Evolutionary conservation across 23 tunicate species (phyloP), one percentile per base, ranked within the genome.

Genomic region (Phallusia fumigata): DNA sequence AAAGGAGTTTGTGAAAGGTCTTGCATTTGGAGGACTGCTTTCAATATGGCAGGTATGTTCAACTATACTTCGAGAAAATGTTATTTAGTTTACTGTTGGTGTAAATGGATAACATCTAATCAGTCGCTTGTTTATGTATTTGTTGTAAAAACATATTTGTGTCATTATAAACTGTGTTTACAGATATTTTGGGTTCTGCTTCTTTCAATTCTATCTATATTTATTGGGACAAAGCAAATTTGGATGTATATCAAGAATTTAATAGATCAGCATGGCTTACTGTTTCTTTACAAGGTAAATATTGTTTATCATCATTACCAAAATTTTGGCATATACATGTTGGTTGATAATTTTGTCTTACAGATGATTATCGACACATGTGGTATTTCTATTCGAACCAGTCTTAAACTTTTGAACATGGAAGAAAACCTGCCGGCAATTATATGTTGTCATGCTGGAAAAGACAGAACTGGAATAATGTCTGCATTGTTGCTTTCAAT

Each of bases 391-490:
- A 76, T 88, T 11, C 73, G 83, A 19, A 75, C 58, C 0, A 86
- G 73, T 32, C 51, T 88, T 18, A 51, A 83, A 32, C 24, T 78
- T 0, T 82, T 88, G 15, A 44, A 33, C 64, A 33, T 28, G 0
- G 40, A 31, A 19, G 91, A 81, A 30, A 88, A 58, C 18, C 18
- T 50, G 21, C 90, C 90, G 0, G 83, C 78, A 32, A 64, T 88
- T 18, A 83, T 88, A 21, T 88, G 91, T 53, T 88, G 91, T 34
- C 91, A 88, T 82, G 91, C 84, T 45, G 91, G 91, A 8, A 88
- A 88, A 36, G 91, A 88, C 35, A 65, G 91, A 31, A 88, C 91
- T 36, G 91, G 91, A 19, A 83, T 88, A 15, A 19, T 88, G 50
- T 82, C 91, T 3, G 91, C 91, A 36, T 18, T 88, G 21, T 51